These are phyloP conservation scores for Phragmatobia fuliginosa DNA, from an alignment of 2,888 invertebrate genomes.

Conservation along the genomic window DNA sequence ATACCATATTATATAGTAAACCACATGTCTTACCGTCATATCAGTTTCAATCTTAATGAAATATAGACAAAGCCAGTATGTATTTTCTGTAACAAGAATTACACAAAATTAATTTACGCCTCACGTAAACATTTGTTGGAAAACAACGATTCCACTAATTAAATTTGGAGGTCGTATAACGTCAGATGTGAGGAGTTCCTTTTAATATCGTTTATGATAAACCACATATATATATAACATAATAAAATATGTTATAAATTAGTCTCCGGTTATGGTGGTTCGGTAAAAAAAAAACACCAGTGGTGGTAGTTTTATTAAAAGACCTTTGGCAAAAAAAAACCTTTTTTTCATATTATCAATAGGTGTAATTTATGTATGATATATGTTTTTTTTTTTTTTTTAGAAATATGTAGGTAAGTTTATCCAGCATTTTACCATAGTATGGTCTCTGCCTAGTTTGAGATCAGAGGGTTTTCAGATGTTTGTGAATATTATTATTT, in stretches of 20 bases:
- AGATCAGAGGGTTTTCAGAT: not conserved
- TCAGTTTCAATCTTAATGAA: not conserved
- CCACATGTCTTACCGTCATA: not conserved
- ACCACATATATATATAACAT: not conserved
- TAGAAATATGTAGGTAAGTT: too few species aligned
- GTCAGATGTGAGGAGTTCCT: not conserved
- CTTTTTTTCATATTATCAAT: too few species aligned
- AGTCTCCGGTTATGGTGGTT: too few species aligned
- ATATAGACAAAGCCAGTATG: not conserved
- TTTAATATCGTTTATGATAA: not conserved
- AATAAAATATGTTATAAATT: too few species aligned
- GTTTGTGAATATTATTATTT: not conserved
- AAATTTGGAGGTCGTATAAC: slow-evolving; percentile 14
- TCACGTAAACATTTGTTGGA: slow-evolving; percentile 12
- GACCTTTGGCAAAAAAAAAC: too few species aligned
- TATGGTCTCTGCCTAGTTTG: too few species aligned
- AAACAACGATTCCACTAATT: slow-evolving; percentile 11
- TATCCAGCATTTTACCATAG: too few species aligned
- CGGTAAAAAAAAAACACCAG: too few species aligned
- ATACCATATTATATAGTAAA: not conserved
- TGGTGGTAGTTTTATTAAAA: too few species aligned
- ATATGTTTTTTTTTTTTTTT: too few species aligned
- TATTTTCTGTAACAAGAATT: slow-evolving; percentile 4
- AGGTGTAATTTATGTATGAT: too few species aligned
- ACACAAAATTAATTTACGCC: slow-evolving; percentile 2